phyloP scores from a whole-genome alignment of 1,140 invertebrate species.

The Ips nitidus region DNA sequence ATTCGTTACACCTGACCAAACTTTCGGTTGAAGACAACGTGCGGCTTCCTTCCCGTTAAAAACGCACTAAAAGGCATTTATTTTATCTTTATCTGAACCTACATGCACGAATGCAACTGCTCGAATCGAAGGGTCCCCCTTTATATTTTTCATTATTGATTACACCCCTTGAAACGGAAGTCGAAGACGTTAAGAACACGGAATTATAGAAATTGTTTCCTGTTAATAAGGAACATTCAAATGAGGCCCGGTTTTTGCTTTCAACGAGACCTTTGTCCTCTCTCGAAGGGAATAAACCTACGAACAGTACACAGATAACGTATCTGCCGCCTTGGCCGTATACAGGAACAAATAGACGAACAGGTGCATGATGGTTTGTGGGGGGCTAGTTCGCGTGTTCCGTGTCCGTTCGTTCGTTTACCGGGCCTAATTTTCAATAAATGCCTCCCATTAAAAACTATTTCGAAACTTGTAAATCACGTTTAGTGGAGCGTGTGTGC shows the following conservation, averaged over 20 bases:
- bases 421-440: slow-evolving; percentile 29
- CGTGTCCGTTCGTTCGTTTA: slow-evolving; percentile 22
- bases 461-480: slow-evolving; percentile 26
- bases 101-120: slow-evolving; percentile 15
- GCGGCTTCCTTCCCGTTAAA: slow-evolving; percentile 12
- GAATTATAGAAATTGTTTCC: slow-evolving; percentile 32
- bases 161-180: slow-evolving; percentile 26
- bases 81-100: slow-evolving; percentile 23
- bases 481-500: neutral
- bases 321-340: neutral
- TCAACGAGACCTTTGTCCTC: neutral
- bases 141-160: slow-evolving; percentile 28
- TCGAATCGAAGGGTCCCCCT: slow-evolving; percentile 20
- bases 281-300: too few species aligned
- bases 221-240: slow-evolving; percentile 5
- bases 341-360: slow-evolving; percentile 16
- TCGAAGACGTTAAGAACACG: slow-evolving; percentile 12
- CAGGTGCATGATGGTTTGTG: slow-evolving; percentile 21
- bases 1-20: slow-evolving; percentile 20
- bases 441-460: slow-evolving; percentile 23
- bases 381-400: slow-evolving; percentile 21
- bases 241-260: neutral
- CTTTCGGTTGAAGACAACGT: slow-evolving; percentile 19
- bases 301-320: neutral
- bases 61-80: slow-evolving; percentile 23